phyloP scores from a whole-genome alignment of 2,888 invertebrate species.

The Hypercompe scribonia region DNA sequence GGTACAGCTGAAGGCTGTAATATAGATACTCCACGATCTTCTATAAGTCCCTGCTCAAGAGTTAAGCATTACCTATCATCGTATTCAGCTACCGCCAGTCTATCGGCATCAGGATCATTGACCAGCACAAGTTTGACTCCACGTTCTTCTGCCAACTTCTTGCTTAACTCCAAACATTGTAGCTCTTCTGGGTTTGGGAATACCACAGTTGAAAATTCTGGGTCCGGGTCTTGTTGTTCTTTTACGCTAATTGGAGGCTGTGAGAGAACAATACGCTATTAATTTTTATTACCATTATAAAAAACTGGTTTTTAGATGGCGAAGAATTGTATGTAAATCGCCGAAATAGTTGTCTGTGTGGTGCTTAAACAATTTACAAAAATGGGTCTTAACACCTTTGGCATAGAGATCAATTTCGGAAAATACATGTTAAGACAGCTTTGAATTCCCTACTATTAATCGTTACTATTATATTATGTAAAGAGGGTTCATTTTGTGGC shows the following conservation, averaged over 20 bases:
- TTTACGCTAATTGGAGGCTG: conserved; percentile 89
- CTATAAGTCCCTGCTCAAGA: background rate
- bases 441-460: background rate
- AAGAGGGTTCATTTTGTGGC: background rate
- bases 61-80: conserved; percentile 83
- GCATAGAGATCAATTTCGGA: background rate
- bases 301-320: background rate
- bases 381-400: background rate
- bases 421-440: background rate
- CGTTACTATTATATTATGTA: background rate
- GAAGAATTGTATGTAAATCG: background rate
- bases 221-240: conserved; percentile 95
- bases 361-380: background rate
- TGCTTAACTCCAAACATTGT: conserved; percentile 91
- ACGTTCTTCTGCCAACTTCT: conserved; percentile 91
- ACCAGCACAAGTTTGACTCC: conserved; percentile 93
- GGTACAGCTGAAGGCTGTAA: too few relatives aligned
- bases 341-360: background rate
- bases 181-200: conserved; percentile 99
- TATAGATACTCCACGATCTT: background rate
- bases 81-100: conserved; percentile 97
- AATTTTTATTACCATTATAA: background rate
- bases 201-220: conserved; percentile 98
- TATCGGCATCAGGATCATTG: conserved; percentile 99
- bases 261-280: background rate